Conservation (phyloP, 2,888 invertebrate genomes). For the Seira sanloemensis region DNA sequence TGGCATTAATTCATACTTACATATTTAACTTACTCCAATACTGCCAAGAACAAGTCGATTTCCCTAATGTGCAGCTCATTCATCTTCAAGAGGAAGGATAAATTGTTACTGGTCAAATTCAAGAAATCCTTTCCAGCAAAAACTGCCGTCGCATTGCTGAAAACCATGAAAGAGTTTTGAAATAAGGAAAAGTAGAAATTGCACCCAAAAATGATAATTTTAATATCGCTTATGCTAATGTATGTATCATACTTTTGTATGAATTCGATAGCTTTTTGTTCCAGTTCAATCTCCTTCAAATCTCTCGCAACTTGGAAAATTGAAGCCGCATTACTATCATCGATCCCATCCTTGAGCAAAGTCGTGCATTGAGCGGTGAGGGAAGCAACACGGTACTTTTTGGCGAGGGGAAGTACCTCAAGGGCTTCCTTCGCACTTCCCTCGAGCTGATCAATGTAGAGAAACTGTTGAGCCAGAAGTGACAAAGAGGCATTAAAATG, state of each 20-base stretch:
- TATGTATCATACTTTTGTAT: conserved; percentile 54
- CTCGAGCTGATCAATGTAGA: conserved; percentile 48
- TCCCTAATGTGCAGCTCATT: conserved; percentile 63
- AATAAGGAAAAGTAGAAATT: conserved; percentile 11
- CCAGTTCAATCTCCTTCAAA: conserved; percentile 61
- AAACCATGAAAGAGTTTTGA: no score
- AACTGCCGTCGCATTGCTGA: conserved; percentile 54
- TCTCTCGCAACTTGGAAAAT: conserved; percentile 58
- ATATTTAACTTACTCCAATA: conserved; percentile 53
- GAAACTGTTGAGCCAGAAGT: conserved; percentile 40
- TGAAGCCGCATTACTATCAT: conserved; percentile 49
- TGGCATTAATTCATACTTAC: background rate
- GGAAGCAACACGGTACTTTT: conserved; percentile 58
- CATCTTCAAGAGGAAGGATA: conserved; percentile 47
- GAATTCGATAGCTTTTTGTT: conserved; percentile 56
- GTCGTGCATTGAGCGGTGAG: conserved; percentile 44
- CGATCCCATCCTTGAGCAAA: conserved; percentile 34
- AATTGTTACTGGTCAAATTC: conserved; percentile 51
- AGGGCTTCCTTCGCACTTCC: conserved; percentile 57
- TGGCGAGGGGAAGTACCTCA: conserved; percentile 52
- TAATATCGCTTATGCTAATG: background rate
- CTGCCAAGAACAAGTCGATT: conserved; percentile 52
- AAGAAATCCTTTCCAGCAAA: conserved; percentile 52
- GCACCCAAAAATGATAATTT: background rate
- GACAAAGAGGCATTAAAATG: conserved; percentile 17